Base-by-base conservation (phyloP, 92 coral and sea anemone species). In the Heteractis magnifica region DNA sequence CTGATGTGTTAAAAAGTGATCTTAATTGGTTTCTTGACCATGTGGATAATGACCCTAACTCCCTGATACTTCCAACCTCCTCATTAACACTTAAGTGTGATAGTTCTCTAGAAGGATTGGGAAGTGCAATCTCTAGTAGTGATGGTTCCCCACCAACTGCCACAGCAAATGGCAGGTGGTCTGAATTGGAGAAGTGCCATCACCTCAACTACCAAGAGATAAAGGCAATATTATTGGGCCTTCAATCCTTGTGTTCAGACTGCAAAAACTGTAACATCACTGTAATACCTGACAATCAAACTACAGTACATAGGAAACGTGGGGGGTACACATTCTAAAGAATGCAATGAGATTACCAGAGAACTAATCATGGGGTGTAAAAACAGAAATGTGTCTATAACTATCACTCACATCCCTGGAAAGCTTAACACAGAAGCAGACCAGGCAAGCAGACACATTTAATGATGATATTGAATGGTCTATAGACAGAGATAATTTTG, bases 101-200 rank as follows among this genome's bases (percentile, higher is more conserved):
- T 1, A 26, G 26, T 26, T 26, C 26, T 26, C 26, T 26, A 26
- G 26, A 53, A 19, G 85, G 90, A 76, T 78, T 88, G 90, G 92
- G 91, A 23, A 85, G 88, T 52, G 51, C 6, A 21, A 71, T 53
- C 12, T 53, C 59, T 26, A 26, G 59, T 26, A 26, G 59, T 53
- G 65, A 58, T 58, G 11, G 16, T 10, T 10, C 65, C 65, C 16
- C 65, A 58, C 65, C 64, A 10, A 77, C 60, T 53, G 44, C 14
- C 85, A 79, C 90, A 71, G 77, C 86, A 77, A 78, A 87, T 83
- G 93, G 91, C 21, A 23, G 77, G 76, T 87, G 89, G 93, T 74
- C 89, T 10, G 20, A 19, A 6, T 4, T 49, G n/a, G 84, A 87
- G 72, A 10, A 18, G 18, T 75, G 14, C 50, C 52, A 55, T 74